Base-by-base conservation (phyloP, 92 coral and sea anemone genomes). In the Scolanthus callimorphus region DNA sequence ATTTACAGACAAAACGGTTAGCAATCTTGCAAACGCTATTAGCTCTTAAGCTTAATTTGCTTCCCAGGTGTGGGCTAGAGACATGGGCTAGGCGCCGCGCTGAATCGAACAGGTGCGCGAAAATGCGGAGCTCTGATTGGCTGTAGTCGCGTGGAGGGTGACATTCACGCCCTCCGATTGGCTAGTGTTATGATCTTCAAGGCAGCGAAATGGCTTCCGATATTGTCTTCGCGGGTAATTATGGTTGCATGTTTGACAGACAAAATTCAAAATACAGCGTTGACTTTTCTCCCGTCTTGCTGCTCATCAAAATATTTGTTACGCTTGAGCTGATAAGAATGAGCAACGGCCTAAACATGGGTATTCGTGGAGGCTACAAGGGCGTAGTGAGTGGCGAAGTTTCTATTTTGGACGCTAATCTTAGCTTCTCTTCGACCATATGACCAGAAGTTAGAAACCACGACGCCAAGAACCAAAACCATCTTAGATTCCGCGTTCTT, bases 101-200 rank as follows among this genome's bases (percentile, higher is more conserved):
- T 73, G 64, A 64, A 73, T 57, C 51, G 78, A 84, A 75, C 96
- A 88, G 96, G 96, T 88, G 90, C 75, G 55, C 53, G 73, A 19
- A 39, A 38, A 9, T 70, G 31, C 44, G 37, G 76, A 3, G 26
- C 29, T 15, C 46, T 65, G 76, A 88, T 88, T 88, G 96, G 96
- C 62, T 41, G 51, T 25, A 37, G 29, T 25, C 51, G 49, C 61
- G 28, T 63, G 55, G 51, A 59, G 12, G 38, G 60, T 73, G 61
- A 69, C 74, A 79, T 57, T 62, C 61, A 65, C 25, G 45, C 15
- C 25, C 0, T 26, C 20, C 62, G 64, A 88, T 83, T 88, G 96
- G 96, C 46, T 27, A 48, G 26, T 27, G 39, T 20, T 44, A 26
- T 76, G 82, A 81, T 74, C 88, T 81, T 51, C 51, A 43, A 25